Evolutionary conservation across 2,113 vertebrate species (phyloP), one percentile per base, ranked within the genome.

Genomic region (Nyctibius bracteatus): DNA sequence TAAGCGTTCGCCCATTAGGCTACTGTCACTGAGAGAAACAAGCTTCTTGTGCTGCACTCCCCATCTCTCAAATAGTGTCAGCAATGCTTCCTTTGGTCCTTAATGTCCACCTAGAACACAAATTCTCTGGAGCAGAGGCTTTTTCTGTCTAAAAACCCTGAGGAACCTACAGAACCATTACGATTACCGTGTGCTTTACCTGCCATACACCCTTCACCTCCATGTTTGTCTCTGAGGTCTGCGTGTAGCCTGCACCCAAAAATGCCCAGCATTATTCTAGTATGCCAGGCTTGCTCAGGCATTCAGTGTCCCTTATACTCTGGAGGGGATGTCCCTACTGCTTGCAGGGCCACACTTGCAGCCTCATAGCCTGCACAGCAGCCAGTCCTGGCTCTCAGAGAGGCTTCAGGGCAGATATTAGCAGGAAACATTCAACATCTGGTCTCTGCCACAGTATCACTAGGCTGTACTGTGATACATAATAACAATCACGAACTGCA

Each of bases 181-280:
- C 8, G 21, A 68, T 23, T 71, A 61, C 18, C 41, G 35, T 3
- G 17, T 66, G 28, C 30, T 93, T 77, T 47, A 55, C 20, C 71
- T 27, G n/a, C 14, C 1, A 3, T 6, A 73, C 12, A n/a, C 14
- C 2, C 39, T 79, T 52, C 51, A 44, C 12, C 59, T 58, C 58
- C 3, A 2, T 4, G 24, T 44, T 27, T 8, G 2, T 54, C 17
- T 67, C 73, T 43, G 27, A 9, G 0, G 23, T n/a, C 33, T 35
- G 15, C 14, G 33, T 19, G 31, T 19, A 68, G 54, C 44, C 71
- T 54, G 28, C n/a, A 78, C 43, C 14, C 63, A 46, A 84, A 85
- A 35, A 49, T 4, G 12, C 20, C 31, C 20, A 62, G 39, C 13
- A 14, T 41, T 70, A 44, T 28, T 61, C 43, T 19, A 46, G n/a